Evolutionary conservation across 2,888 invertebrate species (phyloP).

Genomic region (Synanthedon vespiformis): DNA sequence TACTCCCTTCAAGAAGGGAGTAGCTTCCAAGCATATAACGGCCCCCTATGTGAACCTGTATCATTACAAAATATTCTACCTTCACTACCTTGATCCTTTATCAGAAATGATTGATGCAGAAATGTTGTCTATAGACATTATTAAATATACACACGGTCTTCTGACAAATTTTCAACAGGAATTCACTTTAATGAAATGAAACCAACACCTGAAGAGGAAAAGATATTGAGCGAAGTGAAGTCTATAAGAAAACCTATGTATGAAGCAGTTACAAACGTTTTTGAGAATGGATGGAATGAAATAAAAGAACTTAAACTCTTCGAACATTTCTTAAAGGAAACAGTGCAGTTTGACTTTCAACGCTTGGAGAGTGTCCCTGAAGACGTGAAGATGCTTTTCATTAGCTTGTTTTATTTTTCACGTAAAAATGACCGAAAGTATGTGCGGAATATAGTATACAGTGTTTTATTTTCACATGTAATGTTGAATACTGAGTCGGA

Average conservation of each 20-base stretch:
- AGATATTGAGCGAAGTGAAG: not conserved
- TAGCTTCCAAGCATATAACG: not conserved
- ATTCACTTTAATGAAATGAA: not conserved
- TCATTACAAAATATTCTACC: not conserved
- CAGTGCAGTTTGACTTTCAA: not conserved
- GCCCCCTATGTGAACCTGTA: not conserved
- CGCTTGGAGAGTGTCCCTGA: not conserved
- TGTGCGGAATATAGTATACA: not conserved
- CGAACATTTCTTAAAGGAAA: not conserved
- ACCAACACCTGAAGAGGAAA: not conserved
- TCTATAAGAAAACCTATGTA: not conserved
- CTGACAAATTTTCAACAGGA: not conserved
- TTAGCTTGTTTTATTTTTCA: not conserved
- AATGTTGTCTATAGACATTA: not conserved
- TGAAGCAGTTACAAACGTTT: not conserved
- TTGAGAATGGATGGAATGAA: not conserved
- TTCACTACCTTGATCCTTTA: no score
- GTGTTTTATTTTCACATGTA: not conserved
- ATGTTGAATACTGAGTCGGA: not conserved
- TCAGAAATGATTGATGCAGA: no score
- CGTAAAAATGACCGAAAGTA: not conserved
- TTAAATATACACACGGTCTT: not conserved
- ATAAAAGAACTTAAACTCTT: not conserved
- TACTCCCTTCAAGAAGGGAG: not conserved
- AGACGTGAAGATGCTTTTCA: not conserved